A percentile compares a stretch with the other conserved stretches of the same genome.
phyloP scores from a whole-genome alignment of 2,797 vertebrate species.

The Dendrocincla tyrannina region DNA sequence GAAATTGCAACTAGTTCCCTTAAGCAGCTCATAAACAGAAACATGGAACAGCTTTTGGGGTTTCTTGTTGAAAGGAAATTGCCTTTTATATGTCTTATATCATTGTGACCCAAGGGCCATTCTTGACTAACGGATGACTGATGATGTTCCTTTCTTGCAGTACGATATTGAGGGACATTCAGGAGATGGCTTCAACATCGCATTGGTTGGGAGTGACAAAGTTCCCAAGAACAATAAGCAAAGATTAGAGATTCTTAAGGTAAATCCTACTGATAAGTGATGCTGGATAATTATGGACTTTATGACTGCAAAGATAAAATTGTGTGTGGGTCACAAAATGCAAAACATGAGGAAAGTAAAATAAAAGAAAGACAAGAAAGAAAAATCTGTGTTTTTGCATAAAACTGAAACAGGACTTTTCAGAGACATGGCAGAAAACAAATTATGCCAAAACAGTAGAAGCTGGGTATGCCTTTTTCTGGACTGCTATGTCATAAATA shows the following conservation, averaged over 20 bases:
- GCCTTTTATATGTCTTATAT: not conserved
- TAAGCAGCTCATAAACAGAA: not conserved
- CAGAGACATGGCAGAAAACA: not conserved
- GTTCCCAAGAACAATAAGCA: conserved; percentile 92
- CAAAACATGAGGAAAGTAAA: not conserved
- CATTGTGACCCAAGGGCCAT: not conserved
- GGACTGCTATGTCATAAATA: not conserved
- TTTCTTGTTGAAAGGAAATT: not conserved
- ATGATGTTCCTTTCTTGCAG: conserved; percentile 72
- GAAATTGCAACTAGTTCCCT: not conserved
- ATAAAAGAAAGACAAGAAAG: not conserved
- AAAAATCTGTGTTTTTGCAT: not conserved
- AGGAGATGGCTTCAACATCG: conserved; percentile 89
- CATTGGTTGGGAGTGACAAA: conserved; percentile 83
- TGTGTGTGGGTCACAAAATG: not conserved
- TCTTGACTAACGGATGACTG: not conserved
- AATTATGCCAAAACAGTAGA: not conserved
- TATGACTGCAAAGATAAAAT: not conserved
- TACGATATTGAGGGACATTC: conserved; percentile 95
- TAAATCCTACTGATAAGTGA: conserved; percentile 61
- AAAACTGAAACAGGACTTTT: not conserved
- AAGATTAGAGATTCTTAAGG: conserved; percentile 93
- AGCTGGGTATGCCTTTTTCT: not conserved
- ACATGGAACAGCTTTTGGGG: not conserved
- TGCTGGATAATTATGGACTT: not conserved